Evolutionary conservation across 2,797 vertebrate species (phyloP).

Genomic region (Kryptopterus vitreolus): DNA sequence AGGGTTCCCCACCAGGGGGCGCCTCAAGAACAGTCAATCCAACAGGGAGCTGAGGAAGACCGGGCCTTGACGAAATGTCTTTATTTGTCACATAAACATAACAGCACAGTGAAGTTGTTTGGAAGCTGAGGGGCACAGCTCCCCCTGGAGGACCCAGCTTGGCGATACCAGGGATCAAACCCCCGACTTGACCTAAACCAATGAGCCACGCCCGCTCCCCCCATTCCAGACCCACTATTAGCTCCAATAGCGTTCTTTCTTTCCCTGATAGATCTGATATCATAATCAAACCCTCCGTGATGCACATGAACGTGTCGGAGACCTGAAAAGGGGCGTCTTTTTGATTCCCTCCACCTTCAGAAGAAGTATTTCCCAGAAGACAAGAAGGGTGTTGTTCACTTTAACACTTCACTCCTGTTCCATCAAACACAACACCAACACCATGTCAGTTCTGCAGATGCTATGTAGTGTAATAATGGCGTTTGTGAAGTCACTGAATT

Average conservation of each 20-base stretch:
- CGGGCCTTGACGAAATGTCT: neutral
- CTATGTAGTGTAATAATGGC: neutral
- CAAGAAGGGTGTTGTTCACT: neutral
- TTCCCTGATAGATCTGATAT: neutral
- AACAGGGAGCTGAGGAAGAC: neutral
- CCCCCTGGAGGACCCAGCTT: too few species aligned
- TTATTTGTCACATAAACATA: too few species aligned
- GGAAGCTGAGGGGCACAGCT: too few species aligned
- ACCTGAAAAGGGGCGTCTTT: neutral
- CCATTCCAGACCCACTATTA: neutral
- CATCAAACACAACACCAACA: neutral
- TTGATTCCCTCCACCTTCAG: neutral
- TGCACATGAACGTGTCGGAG: too few species aligned
- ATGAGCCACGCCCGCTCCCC: too few species aligned
- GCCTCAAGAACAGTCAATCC: neutral
- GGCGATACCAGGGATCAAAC: too few species aligned
- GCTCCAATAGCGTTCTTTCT: neutral
- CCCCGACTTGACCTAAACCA: too few species aligned
- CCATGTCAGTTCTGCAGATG: neutral
- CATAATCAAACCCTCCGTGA: neutral
- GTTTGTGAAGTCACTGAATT: neutral
- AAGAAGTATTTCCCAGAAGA: neutral
- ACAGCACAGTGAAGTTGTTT: too few species aligned
- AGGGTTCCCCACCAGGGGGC: neutral
- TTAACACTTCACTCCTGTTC: neutral